phyloP scores from a whole-genome alignment of 2,888 invertebrate genomes.

The Pachliopta kotzebuea region DNA sequence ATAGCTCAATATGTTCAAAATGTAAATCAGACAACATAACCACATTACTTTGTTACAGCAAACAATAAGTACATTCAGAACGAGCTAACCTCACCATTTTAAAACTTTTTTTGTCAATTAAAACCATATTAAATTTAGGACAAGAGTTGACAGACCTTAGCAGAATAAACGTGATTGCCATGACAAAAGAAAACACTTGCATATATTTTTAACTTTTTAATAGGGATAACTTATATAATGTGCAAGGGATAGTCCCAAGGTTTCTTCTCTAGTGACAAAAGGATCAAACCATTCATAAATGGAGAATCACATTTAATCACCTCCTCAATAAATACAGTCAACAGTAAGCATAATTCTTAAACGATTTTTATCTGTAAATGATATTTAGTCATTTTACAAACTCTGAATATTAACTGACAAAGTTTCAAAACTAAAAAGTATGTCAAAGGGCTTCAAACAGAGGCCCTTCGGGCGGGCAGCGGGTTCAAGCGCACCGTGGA shows the following conservation, averaged over 20 bases:
- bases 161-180: too few relatives aligned
- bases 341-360: slow-evolving; percentile 80
- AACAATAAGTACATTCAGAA: too few relatives aligned
- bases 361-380: slow-evolving; percentile 73
- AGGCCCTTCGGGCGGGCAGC: slow-evolving; percentile 37
- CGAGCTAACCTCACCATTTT: too few relatives aligned
- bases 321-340: slow-evolving; percentile 80
- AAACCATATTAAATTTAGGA: too few relatives aligned
- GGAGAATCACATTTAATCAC: slow-evolving; percentile 77
- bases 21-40: too few relatives aligned
- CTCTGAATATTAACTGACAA: slow-evolving; percentile 62
- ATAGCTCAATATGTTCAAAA: too few relatives aligned
- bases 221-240: slow-evolving; percentile 81
- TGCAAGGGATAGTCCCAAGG: slow-evolving; percentile 77
- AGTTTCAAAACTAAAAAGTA: slow-evolving; percentile 59
- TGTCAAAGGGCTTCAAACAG: slow-evolving; percentile 38
- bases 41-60: too few relatives aligned
- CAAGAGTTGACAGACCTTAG: too few relatives aligned
- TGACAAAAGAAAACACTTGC: slow-evolving; percentile 33
- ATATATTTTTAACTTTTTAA: slow-evolving; percentile 74
- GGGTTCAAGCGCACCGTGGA: slow-evolving; percentile 34
- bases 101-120: too few relatives aligned
- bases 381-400: slow-evolving; percentile 73
- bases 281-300: slow-evolving; percentile 71
- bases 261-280: slow-evolving; percentile 76